Evolutionary conservation across 37 sponge, comb jelly and placozoan genomes (phyloP), one percentile per base, ranked within the genome.

Genomic region (Agelas oroides): DNA sequence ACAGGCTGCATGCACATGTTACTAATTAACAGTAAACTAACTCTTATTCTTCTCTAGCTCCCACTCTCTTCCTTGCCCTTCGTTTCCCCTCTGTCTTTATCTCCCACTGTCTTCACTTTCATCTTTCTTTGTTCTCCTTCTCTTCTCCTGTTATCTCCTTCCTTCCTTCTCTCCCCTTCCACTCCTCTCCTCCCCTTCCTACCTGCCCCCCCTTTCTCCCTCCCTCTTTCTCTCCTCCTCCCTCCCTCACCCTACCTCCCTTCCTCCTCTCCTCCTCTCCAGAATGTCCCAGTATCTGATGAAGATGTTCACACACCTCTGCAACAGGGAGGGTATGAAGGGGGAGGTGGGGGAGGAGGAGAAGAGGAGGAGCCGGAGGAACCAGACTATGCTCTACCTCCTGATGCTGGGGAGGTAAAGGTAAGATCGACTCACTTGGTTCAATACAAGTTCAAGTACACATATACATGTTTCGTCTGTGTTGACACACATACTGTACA

Each of bases 261-360:
- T 17, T 58, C 28, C 76, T 46, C 1, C 85, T 62, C 65, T 46
- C 54, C 35, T 65, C 24, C 84, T 62, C 65, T 63, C 64, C 62
- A 23, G 23, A 34, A 23, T 75, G 34, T 63, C 35, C 27, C 86
- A 21, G 27, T 33, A 32, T 77, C 73, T 0, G 81, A 84, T 86
- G 87, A 81, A 8, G 46, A 46, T 12, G 46, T 46, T 46, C 46
- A 46, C 46, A 46, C 46, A 46, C 46, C 46, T 46, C 46, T 46
- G 46, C 46, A 46, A 8, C 46, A 46, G 46, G 8, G 6, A 8
- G 46, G 46, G 8, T 3, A 3, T 8, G 8, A 8, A 46, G 46
- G 46, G 8, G 46, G 46, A 46, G 46, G 46, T 3, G 8, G 46
- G 8, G 46, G 46, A 46, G 46, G 46, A 8, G 46, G 46, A 46